Evolutionary conservation across 2,888 invertebrate species (phyloP), one percentile per base, ranked within the genome.

Genomic region (Plebejus anna): DNA sequence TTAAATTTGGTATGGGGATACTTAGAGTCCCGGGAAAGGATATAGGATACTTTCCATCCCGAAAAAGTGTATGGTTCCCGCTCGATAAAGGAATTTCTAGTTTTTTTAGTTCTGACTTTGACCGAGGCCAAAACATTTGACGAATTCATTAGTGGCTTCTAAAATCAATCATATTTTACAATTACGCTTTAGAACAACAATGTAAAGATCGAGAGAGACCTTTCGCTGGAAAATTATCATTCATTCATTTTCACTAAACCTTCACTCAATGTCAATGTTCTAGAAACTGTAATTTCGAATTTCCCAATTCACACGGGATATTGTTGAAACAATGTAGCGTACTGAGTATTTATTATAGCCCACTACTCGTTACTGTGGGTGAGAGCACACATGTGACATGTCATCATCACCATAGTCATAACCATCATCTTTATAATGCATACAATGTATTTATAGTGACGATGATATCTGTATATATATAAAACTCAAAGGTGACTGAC

Each of bases 211-310:
- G 55, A 16, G 55, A 55, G 55, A 22, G 22, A 59, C 3, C 9
- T 61, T 22, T 61, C 61, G 9, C 28, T 66, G 28, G 61, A 66
- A 28, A 66, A 66, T 66, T 66, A 36, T 32, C 32, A 66, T 32
- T 32, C 66, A 32, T 66, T 66, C 32, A 36, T 66, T 66, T 66
- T 66, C 32, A 66, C 66, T 5, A 36, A 66, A 66, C 66, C 32
- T 75, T 72, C 42, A 72, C 22, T 72, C 47, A 72, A 28, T 72
- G 72, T 66, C 32, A 72, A 72, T 16, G 13, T 11, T 72, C 47
- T 51, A 73, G 73, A 73, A 73, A 73, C 55, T 32, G 28, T 51
- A 73, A 51, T 51, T 47, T 73, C 47, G 32, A 73, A 47, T 73
- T 47, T 55, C 47, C 11, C 51, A 11, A 7, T 73, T 73, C 73